Percentiles rank a stretch among this genome's conserved stretches.
Evolutionary conservation across 2,113 vertebrate genomes (phyloP).

Genomic region (Sardina pilchardus): DNA sequence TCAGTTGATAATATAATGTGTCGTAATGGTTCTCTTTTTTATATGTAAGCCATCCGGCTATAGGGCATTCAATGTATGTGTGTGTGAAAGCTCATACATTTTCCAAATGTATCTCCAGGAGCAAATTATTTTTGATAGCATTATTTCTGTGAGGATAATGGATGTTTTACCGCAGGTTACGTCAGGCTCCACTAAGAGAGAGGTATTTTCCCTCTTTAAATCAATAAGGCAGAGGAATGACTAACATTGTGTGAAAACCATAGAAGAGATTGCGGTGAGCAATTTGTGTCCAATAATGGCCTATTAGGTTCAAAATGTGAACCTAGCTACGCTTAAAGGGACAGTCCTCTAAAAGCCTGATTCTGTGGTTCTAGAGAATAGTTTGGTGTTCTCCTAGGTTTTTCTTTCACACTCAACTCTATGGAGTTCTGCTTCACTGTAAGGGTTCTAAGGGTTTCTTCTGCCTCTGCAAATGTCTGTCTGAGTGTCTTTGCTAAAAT

Average conservation of each 20-base stretch:
- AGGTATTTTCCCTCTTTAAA: slow-evolving; percentile 29
- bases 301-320: neutral
- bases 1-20: neutral
- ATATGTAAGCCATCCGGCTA: slow-evolving; percentile 51
- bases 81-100: slow-evolving; percentile 51
- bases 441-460: neutral
- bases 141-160: slow-evolving; percentile 51
- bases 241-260: neutral
- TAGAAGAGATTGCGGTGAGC: neutral
- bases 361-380: neutral
- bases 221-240: slow-evolving; percentile 50
- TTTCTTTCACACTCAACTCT: neutral
- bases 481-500: neutral
- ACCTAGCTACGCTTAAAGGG: neutral
- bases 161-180: slow-evolving; percentile 41
- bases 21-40: neutral
- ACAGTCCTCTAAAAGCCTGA: neutral
- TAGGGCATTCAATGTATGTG: slow-evolving; percentile 48
- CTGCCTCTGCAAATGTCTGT: slow-evolving; percentile 3
- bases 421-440: neutral
- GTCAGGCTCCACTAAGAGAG: slow-evolving; percentile 33
- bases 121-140: slow-evolving; percentile 50
- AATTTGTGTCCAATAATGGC: neutral
- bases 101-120: slow-evolving; percentile 48
- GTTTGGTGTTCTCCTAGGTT: neutral